Evolutionary conservation across 2,888 invertebrate species (phyloP).

Genomic region (Ariolimax columbianus): DNA sequence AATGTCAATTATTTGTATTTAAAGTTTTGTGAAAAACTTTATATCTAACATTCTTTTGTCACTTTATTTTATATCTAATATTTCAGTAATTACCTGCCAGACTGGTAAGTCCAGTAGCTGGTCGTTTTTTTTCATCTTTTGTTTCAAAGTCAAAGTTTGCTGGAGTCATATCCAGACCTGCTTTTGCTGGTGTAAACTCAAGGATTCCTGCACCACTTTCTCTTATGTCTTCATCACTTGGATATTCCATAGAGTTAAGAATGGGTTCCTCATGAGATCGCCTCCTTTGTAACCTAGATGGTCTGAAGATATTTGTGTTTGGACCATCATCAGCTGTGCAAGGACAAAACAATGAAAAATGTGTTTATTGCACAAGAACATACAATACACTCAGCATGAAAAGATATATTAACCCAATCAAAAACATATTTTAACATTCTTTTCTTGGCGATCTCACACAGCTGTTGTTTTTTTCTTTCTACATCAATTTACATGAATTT

Average conservation of each 20-base stretch:
- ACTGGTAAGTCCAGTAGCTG: slow-evolving; percentile 67
- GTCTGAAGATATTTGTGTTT: slow-evolving; percentile 59
- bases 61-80: neutral
- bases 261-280: slow-evolving; percentile 72
- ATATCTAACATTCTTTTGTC: neutral
- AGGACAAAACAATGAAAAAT: neutral
- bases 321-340: slow-evolving; percentile 47
- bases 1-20: too few species aligned
- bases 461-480: too few species aligned
- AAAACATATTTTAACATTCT: too few species aligned
- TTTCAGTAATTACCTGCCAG: slow-evolving; percentile 64
- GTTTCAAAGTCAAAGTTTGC: slow-evolving; percentile 84
- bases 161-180: slow-evolving; percentile 91
- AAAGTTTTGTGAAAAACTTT: neutral
- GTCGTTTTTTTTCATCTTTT: slow-evolving; percentile 64
- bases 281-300: slow-evolving; percentile 59
- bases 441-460: too few species aligned
- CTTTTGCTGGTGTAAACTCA: slow-evolving; percentile 91
- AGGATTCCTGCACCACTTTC: slow-evolving; percentile 80
- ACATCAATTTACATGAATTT: too few species aligned
- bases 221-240: slow-evolving; percentile 75
- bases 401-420: too few species aligned
- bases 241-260: slow-evolving; percentile 69
- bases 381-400: too few species aligned
- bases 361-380: too few species aligned